Evolutionary conservation across 2,113 vertebrate genomes (phyloP), one percentile per base, ranked within the genome.

Genomic region (Cyprinodon brontotheroides): DNA sequence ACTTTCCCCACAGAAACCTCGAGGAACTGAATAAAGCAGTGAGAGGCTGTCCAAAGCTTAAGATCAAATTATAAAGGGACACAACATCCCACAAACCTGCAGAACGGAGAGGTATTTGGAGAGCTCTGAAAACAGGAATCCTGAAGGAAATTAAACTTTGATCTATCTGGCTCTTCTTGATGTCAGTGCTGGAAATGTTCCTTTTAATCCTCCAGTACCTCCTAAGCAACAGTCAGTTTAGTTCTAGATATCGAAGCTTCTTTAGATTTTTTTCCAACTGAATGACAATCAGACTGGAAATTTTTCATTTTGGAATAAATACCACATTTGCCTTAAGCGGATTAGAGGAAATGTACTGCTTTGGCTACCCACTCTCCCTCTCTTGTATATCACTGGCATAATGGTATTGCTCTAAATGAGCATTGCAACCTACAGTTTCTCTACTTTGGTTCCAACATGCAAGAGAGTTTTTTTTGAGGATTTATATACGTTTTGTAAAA

Each of bases 1-100:
- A 78, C 70, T 61, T 72, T 7, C 70, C 72, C 74, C 76, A 66
- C 57, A 75, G 72, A 74, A 61, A 81, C 79, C 69, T 72, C 75
- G 39, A 79, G 80, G 75, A 85, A 60, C 43, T 15, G 11, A 74
- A 59, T 40, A 0, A 17, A 64, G 57, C 36, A 48, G 62, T 71
- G 14, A 61, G 61, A 15, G 15, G 64, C 71, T 70, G 50, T 60
- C 70, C 72, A 11, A 45, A 74, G 53, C 50, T 69, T 48, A 39
- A 47, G 64, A 74, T 37, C 75, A 17, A 78, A 78, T 20, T 60
- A 76, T 79, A 17, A 3, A 53, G 13, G 43, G 17, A 57, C 17
- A 57, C 50, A 57, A 57, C 50, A 20, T 57, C 9, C 17, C 50
- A 9, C 50, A 57, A 20, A 57, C 50, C 17, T 20, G 17, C 41